These are phyloP conservation scores for Ptychochromis oligacanthus DNA, from an alignment of 2,113 vertebrate genomes.

Conservation along the genomic window DNA sequence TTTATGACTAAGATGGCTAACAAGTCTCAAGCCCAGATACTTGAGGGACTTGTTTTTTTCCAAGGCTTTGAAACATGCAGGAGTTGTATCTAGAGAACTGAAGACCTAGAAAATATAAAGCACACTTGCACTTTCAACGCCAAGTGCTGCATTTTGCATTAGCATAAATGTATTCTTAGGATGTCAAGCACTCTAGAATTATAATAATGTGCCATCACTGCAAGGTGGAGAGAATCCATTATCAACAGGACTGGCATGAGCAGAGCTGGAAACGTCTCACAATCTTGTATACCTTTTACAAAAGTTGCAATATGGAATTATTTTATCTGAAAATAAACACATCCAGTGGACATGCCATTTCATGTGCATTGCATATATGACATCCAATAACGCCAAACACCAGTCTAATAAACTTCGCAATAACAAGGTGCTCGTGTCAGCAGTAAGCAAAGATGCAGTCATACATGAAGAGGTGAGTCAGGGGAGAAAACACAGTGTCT, in stretches of 20 bases:
- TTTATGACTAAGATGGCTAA: neutral
- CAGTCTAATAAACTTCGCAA: neutral
- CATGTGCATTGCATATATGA: neutral
- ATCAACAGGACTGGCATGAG: neutral
- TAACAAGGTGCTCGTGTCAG: neutral
- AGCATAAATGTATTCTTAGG: slow-evolving; percentile 29
- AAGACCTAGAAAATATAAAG: neutral
- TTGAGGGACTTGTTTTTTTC: neutral
- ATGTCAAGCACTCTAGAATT: slow-evolving; percentile 12
- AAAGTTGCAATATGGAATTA: neutral
- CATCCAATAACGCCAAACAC: neutral
- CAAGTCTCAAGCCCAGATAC: neutral
- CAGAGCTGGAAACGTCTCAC: neutral
- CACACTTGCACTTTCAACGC: slow-evolving; percentile 11
- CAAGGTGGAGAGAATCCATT: slow-evolving; percentile 26
- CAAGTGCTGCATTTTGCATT: slow-evolving; percentile 41
- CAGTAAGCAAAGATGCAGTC: neutral
- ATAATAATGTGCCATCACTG: slow-evolving; percentile 15
- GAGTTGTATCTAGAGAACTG: neutral
- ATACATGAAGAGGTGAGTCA: neutral
- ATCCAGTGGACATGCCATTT: neutral
- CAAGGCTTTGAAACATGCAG: neutral
- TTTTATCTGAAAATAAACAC: neutral
- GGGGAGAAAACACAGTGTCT: neutral
- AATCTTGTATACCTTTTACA: neutral